Conservation (phyloP, 2,113 vertebrate species). For the Fukomys damarensis region DNA sequence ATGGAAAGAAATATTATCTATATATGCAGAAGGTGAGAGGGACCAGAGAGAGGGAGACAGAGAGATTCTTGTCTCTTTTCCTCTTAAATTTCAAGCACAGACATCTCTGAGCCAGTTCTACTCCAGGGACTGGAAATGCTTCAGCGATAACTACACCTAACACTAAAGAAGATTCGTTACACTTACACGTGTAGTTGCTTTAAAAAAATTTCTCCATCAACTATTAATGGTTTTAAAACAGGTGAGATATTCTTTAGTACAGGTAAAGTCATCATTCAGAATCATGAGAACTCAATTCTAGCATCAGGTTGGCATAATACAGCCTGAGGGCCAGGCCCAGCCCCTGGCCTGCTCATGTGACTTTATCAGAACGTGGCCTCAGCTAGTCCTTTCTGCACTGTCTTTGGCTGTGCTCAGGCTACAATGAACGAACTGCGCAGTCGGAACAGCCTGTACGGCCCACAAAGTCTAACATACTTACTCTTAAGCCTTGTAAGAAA, state of each 20-base stretch:
- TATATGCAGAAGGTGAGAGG: background rate
- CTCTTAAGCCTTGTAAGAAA: background rate
- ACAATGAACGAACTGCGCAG: rapidly evolving
- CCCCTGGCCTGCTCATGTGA: background rate
- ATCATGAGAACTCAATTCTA: background rate
- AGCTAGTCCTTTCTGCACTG: rapidly evolving
- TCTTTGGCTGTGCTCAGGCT: background rate
- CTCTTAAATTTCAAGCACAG: background rate
- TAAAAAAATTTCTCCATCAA: background rate
- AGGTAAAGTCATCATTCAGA: background rate
- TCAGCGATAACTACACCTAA: background rate
- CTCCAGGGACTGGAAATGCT: background rate
- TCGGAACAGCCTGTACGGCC: background rate
- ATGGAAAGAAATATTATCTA: background rate
- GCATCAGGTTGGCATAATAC: background rate
- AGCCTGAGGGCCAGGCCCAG: background rate
- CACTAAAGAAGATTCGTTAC: background rate
- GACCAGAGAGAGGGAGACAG: background rate
- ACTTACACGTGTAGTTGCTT: background rate
- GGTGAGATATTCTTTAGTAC: background rate
- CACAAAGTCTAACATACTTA: background rate
- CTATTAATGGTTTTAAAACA: background rate
- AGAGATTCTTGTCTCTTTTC: background rate
- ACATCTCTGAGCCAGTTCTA: background rate
- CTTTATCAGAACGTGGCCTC: background rate